Evolutionary conservation across 2,113 vertebrate genomes (phyloP).

Genomic region (Paracyprichromis sp.): DNA sequence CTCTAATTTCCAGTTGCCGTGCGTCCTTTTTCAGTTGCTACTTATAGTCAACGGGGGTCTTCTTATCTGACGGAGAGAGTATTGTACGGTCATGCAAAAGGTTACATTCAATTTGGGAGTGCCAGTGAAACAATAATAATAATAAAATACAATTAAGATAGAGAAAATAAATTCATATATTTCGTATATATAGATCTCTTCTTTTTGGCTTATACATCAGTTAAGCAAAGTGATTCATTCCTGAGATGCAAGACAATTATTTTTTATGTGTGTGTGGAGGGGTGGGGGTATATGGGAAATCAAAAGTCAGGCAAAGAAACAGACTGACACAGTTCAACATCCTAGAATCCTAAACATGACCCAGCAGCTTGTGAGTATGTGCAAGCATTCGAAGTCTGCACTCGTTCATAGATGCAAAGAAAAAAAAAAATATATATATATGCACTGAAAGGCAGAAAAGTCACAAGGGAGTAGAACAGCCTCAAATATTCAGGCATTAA

Average conservation of each 20-base stretch:
- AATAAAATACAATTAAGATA: conserved; percentile 66
- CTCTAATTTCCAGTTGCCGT: conserved; percentile 11
- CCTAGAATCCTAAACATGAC: neutral
- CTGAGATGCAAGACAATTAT: conserved; percentile 52
- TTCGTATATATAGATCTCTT: conserved; percentile 30
- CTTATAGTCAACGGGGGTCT: neutral
- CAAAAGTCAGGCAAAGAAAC: neutral
- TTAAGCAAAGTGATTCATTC: conserved; percentile 48
- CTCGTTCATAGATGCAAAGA: neutral
- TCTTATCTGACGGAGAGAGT: neutral
- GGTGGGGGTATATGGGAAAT: neutral
- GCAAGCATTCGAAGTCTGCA: neutral
- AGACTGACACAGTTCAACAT: neutral
- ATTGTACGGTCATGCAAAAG: neutral
- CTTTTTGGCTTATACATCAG: conserved; percentile 40
- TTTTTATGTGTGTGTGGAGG: neutral
- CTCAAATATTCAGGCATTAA: neutral
- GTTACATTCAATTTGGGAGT: conserved; percentile 39
- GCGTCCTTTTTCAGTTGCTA: conserved; percentile 3
- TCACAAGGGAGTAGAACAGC: neutral
- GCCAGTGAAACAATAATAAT: conserved; percentile 49
- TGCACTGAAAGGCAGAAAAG: neutral
- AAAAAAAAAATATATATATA: neutral
- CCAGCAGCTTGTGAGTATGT: neutral
- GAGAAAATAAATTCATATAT: conserved; percentile 62